Conservation (phyloP, 30 jellyfish, hydroid and myxozoan genomes). For the Hydractinia echinata region DNA sequence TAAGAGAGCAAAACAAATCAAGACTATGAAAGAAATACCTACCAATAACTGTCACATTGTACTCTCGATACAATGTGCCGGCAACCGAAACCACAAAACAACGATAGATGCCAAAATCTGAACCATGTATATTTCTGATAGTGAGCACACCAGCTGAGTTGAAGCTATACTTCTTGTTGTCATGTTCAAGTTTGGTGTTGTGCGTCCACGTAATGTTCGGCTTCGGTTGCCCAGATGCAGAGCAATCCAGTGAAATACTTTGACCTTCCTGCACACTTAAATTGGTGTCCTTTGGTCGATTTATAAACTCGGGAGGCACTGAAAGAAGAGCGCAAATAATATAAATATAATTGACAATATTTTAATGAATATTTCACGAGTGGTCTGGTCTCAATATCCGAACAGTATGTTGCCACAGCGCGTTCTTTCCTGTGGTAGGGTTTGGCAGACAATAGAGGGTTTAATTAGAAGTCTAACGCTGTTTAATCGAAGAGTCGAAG, state of each 20-base stretch:
- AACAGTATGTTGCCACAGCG: too few species aligned
- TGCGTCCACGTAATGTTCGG: slow-evolving; percentile 88
- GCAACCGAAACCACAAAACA: slow-evolving; percentile 28
- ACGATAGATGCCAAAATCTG: slow-evolving; percentile 27
- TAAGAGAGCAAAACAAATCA: not conserved
- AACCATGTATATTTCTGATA: not conserved
- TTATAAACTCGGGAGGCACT: slow-evolving; percentile 81
- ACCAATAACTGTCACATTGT: slow-evolving; percentile 51
- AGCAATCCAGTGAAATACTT: slow-evolving; percentile 78
- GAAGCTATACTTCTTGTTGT: slow-evolving; percentile 22
- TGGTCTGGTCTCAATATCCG: too few species aligned
- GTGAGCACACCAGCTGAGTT: slow-evolving; percentile 40
- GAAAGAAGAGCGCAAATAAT: not conserved
- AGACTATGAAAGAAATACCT: not conserved
- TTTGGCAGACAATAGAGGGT: too few species aligned
- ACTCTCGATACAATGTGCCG: slow-evolving; percentile 42
- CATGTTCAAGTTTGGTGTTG: slow-evolving; percentile 32
- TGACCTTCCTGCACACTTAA: slow-evolving; percentile 41
- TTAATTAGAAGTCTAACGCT: too few species aligned
- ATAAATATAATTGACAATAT: not conserved
- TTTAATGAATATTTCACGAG: too few species aligned
- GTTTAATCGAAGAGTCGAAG: too few species aligned
- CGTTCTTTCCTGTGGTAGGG: too few species aligned
- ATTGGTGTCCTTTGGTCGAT: slow-evolving; percentile 17
- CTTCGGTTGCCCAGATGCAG: slow-evolving; percentile 79